These are phyloP conservation scores for Alexandromys fortis DNA, from an alignment of 2,113 vertebrate genomes.

Conservation along the genomic window DNA sequence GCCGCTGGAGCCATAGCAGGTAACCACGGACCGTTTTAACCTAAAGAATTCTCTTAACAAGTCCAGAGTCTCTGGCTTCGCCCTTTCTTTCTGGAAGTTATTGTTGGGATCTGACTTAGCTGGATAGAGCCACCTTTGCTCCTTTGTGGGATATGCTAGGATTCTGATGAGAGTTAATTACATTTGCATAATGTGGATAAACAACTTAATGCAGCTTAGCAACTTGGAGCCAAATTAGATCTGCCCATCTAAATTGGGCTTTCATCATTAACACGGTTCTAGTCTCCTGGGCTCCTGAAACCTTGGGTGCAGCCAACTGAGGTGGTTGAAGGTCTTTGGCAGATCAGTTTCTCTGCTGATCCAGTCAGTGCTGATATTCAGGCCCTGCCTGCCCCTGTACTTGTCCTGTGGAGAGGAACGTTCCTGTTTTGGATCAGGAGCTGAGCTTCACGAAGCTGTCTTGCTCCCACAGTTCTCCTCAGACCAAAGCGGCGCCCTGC, in stretches of 20 bases:
- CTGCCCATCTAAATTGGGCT: conserved; percentile 87
- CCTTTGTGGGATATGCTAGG: conserved; percentile 86
- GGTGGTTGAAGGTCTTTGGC: conserved; percentile 48
- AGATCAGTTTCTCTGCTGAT: background rate
- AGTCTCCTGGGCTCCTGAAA: conserved; percentile 80
- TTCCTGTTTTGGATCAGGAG: background rate
- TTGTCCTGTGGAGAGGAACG: background rate
- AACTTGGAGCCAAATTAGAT: conserved; percentile 88
- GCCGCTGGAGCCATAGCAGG: conserved; percentile 97
- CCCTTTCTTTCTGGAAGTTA: conserved; percentile 82
- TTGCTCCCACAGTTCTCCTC: background rate
- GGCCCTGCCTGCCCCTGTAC: background rate
- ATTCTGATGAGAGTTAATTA: conserved; percentile 91
- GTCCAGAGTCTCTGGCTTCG: conserved; percentile 82
- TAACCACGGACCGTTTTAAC: conserved; percentile 82
- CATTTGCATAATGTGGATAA: conserved; percentile 94
- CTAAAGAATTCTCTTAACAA: conserved; percentile 55
- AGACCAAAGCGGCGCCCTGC: background rate
- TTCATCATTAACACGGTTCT: conserved; percentile 83
- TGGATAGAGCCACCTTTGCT: conserved; percentile 86
- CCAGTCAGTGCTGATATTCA: background rate
- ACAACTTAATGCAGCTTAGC: conserved; percentile 90
- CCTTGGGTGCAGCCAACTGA: conserved; percentile 78
- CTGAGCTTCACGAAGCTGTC: background rate
- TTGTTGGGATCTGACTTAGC: conserved; percentile 87